Base-by-base conservation (phyloP, 2,888 invertebrate genomes). In the Nomada flava region DNA sequence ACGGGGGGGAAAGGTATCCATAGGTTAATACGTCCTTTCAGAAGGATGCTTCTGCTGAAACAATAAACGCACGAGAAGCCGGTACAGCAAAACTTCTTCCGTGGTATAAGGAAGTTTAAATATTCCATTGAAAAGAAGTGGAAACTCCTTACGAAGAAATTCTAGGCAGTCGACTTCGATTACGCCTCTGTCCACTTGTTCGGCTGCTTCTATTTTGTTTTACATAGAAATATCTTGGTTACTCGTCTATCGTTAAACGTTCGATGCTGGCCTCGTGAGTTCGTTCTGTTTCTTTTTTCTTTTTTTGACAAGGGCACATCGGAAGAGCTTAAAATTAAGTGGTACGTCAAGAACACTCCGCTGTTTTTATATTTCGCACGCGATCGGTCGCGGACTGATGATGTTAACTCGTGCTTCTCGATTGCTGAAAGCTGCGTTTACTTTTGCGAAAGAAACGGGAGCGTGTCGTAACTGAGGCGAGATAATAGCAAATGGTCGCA, bases 371-470 rank as follows among this genome's bases (percentile, higher is more conserved):
- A 13, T 65, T 44, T 29, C 11, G 36, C 26, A 13, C 65, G 36
- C 44, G 50, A 65, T 71, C 77, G 23, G 26, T 26, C 23, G 53
- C 18, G n/a, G 18, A 47, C 62, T 11, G 67, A 75, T 47, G 67
- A 57, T 63, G 55, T 79, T 79, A 72, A 55, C 47, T 13, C 23
- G 11, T 9, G 23, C 42, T 44, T 29, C 50, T 68, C 72, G 29
- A 23, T 18, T 26, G 78, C n/a, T 78, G 67, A 78, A 73, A 59
- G 57, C 44, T 26, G 47, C 3, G 73, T 80, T 78, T 78, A 63
- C 62, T 29, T 67, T 78, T 23, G 15, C 23, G 13, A 55, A 67
- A 20, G 52, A 65, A 26, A 52, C 42, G 18, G 29, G 47, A 72
- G 20, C 52, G 50, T n/a, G 47, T 62, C 57, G 42, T 23, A 68